Conservation (phyloP, 2,113 vertebrate species). For the Symphodus melops region DNA sequence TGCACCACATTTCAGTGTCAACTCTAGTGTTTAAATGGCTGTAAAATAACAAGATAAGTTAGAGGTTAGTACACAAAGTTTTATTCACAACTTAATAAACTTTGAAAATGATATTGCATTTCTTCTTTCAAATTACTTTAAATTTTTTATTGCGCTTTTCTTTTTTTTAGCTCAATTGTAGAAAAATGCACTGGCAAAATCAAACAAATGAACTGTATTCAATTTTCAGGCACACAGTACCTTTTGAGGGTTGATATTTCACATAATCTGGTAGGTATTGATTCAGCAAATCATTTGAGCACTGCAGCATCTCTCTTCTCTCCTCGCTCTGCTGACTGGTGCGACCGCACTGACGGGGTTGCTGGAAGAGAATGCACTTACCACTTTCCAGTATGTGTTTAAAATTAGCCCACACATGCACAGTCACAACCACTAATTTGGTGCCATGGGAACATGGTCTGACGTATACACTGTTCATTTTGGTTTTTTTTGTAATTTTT, state of each 20-base stretch:
- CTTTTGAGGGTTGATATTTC: constrained; percentile 54
- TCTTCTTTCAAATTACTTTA: neutral
- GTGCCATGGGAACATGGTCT: constrained; percentile 10
- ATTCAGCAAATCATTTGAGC: constrained; percentile 61
- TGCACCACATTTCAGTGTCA: constrained; percentile 44
- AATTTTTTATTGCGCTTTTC: neutral
- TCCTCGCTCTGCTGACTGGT: constrained; percentile 27
- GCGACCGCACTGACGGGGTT: constrained; percentile 50
- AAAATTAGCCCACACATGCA: neutral
- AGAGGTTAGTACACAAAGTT: neutral
- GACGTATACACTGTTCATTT: neutral
- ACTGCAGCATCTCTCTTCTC: constrained; percentile 23
- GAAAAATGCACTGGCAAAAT: neutral
- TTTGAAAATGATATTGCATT: neutral
- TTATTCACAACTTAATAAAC: constrained; percentile 5
- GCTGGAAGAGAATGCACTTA: constrained; percentile 57
- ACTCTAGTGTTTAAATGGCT: constrained; percentile 27
- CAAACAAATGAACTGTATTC: neutral
- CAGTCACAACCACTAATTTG: constrained; percentile 22
- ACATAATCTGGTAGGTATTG: constrained; percentile 66
- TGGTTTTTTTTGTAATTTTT: neutral
- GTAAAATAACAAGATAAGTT: constrained; percentile 28
- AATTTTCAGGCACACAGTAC: constrained; percentile 29
- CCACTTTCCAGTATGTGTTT: constrained; percentile 56
- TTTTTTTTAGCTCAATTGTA: neutral